Conservation (phyloP, 2,113 vertebrate species). For the Mus musculus region GRCm39 chr6:88710501-88711000, state of each 20-base stretch:
- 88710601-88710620: neutral
- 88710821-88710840: neutral
- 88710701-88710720: neutral
- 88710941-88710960: neutral
- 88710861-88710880: neutral
- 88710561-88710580: neutral
- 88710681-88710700: neutral
- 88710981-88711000: neutral
- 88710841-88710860: neutral
- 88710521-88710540: neutral
- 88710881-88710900: neutral
- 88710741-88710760: neutral
- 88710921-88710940: neutral
- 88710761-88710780: neutral
- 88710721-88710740: neutral
- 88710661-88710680: neutral
- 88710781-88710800: neutral
- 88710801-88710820: no score
- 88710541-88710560: neutral
- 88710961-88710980: neutral
- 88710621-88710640: no score
- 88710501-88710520: neutral
- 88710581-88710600: neutral
- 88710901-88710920: neutral
- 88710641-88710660: neutral